Percentiles rank a stretch among this genome's conserved stretches.
These are phyloP conservation scores for Chloromyia formosa DNA, from an alignment of 2,888 invertebrate genomes.

Conservation along the genomic window DNA sequence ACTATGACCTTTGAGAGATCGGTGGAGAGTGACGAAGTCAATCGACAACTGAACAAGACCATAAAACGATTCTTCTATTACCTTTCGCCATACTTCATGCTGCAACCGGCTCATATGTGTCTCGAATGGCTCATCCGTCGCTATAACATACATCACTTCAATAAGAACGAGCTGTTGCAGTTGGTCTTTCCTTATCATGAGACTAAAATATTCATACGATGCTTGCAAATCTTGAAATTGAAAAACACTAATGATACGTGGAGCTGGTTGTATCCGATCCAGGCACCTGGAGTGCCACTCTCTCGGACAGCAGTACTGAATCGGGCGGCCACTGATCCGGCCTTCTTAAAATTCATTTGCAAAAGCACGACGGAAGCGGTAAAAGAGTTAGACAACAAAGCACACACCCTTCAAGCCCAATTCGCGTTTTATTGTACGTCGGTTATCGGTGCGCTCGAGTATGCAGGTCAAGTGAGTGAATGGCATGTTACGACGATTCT, in stretches of 20 bases:
- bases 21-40: constrained; percentile 77
- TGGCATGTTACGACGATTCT: constrained; percentile 74
- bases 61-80: constrained; percentile 82
- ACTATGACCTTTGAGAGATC: constrained; percentile 84
- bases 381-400: constrained; percentile 68
- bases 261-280: constrained; percentile 79
- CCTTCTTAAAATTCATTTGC: constrained; percentile 72
- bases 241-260: constrained; percentile 71
- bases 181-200: constrained; percentile 93
- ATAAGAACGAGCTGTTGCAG: constrained; percentile 80
- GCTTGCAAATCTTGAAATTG: constrained; percentile 80
- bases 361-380: constrained; percentile 69
- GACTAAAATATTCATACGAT: constrained; percentile 84
- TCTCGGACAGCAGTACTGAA: constrained; percentile 77
- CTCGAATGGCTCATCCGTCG: constrained; percentile 95
- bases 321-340: constrained; percentile 72
- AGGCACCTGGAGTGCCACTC: constrained; percentile 79
- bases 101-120: constrained; percentile 84
- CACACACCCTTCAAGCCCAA: constrained; percentile 72
- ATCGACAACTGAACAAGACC: constrained; percentile 76
- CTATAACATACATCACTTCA: constrained; percentile 88
- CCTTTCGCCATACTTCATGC: constrained; percentile 87
- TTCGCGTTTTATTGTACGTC: constrained; percentile 84
- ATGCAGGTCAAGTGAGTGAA: constrained; percentile 68
- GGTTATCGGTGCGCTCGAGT: constrained; percentile 75